Conservation (phyloP, 2,888 invertebrate genomes). For the Hipparchia sbordonii region DNA sequence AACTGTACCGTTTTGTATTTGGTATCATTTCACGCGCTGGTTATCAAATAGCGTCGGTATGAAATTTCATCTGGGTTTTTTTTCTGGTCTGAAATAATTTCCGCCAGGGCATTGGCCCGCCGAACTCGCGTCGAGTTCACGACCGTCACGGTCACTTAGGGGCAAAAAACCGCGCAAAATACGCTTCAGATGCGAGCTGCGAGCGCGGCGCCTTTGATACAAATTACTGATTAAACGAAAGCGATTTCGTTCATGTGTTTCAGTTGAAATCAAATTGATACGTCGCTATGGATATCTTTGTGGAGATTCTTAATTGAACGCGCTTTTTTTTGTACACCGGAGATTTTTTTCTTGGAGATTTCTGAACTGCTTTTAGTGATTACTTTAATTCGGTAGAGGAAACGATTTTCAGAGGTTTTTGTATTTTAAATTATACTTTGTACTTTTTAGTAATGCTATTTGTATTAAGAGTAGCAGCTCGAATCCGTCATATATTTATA, state of each 20-base stretch:
- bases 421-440: too few species aligned
- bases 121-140: constrained; percentile 60
- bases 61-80: constrained; percentile 64
- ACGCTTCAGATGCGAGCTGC: constrained; percentile 12
- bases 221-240: constrained; percentile 9
- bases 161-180: constrained; percentile 52
- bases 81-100: constrained; percentile 42
- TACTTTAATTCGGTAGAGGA: neutral
- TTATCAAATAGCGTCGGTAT: constrained; percentile 58
- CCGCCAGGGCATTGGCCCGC: constrained; percentile 56
- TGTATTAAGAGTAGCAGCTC: too few species aligned
- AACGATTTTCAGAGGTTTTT: too few species aligned
- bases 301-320: neutral
- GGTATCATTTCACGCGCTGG: constrained; percentile 48
- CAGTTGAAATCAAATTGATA: constrained; percentile 6
- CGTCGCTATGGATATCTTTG: neutral
- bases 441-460: too few species aligned
- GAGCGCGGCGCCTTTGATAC: constrained; percentile 20
- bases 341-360: neutral
- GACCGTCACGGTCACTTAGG: constrained; percentile 63
- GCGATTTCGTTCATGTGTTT: constrained; percentile 11
- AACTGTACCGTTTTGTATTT: constrained; percentile 28
- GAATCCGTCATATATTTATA: too few species aligned
- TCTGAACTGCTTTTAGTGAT: neutral
- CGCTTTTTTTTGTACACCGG: neutral